Evolutionary conservation across 37 sponge, comb jelly and placozoan species (phyloP), one percentile per base, ranked within the genome.

Genomic region (Beroe forskalii): DNA sequence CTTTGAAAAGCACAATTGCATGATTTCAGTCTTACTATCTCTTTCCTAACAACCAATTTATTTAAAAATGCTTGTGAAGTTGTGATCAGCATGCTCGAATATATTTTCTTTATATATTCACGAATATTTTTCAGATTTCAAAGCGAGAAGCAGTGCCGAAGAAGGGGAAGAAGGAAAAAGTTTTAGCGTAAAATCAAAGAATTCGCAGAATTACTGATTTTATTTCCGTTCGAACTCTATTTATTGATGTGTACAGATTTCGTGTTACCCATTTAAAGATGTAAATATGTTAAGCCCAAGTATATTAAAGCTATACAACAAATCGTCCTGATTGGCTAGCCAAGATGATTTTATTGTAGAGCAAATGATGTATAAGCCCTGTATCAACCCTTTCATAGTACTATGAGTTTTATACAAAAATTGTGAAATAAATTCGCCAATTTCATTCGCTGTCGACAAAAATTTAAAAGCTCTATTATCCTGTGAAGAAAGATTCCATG

Each of bases 131-230:
- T 80, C 86, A 80, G 86, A 80, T 80, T 4, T 80, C 86, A 2
- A 80, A 80, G 55, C 44, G 86, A 25, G 86, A 80, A 24, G 55
- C 86, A 1, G 48, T 41, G n/a, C 55, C 55, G 28, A 80, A 43
- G 55, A 80, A 80, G 42, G 86, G 86, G 30, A 80, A 80, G 86
- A 80, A 80, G 40, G 86, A 80, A 25, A 80, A 69, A 80, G 86
- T 23, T 48, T 80, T 38, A 43, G 48, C 25, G 28, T 48, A 12
- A 48, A 48, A 17, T 48, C 12, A 12, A 48, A n/a, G n/a, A n/a
- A n/a, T n/a, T n/a, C n/a, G n/a, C n/a, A n/a, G n/a, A n/a, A n/a
- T n/a, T n/a, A 48, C 55, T 48, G 55, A 48, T 48, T 48, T 48
- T 48, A 48, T 48, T 48, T n/a, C n/a, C n/a, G n/a, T n/a, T 6